Evolutionary conservation across 2,888 invertebrate species (phyloP), one percentile per base, ranked within the genome.

Genomic region (Spisula solida): DNA sequence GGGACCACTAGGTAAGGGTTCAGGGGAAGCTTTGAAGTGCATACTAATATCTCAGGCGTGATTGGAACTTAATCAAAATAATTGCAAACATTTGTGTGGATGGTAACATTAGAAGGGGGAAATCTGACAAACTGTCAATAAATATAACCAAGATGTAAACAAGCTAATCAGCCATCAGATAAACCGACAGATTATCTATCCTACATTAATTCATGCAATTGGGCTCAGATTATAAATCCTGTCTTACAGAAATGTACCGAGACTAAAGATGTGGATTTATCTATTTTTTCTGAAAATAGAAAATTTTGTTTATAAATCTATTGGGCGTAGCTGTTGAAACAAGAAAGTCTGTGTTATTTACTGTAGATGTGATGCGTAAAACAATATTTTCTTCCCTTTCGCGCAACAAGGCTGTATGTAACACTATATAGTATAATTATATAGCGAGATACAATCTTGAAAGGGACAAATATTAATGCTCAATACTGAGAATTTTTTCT

Each of bases 51-150:
- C 88, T 86, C n/a, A 70, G 70, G 25, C 55, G 78, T 83, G 86
- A 90, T 88, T 86, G 86, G 60, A 80, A 51, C 70, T 82, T 90
- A 88, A 90, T 90, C 88, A 83, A 47, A 70, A 80, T 90, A 90
- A 90, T 90, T 90, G 86, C 88, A 83, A 86, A 83, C 88, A 88
- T 90, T 90, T 90, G 90, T 88, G 81, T 81, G 25, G 85, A 70
- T 48, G 48, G 89, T 81, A 87, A 90, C 82, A 34, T 51, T 78
- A 87, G 75, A 84, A 20, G 56, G 16, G 29, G 0, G 55, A 78
- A 87, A 88, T 88, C 88, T 88, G 47, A 48, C 70, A 56, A 84
- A 84, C 84, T 84, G 88, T 84, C 88, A 88, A 85, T 88, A 88
- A 0, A 16, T 25, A 55, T 83, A 55, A 88, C 34, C 60, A 47